phyloP scores from a whole-genome alignment of 2,113 vertebrate genomes.

The Pelobates fuscus region DNA sequence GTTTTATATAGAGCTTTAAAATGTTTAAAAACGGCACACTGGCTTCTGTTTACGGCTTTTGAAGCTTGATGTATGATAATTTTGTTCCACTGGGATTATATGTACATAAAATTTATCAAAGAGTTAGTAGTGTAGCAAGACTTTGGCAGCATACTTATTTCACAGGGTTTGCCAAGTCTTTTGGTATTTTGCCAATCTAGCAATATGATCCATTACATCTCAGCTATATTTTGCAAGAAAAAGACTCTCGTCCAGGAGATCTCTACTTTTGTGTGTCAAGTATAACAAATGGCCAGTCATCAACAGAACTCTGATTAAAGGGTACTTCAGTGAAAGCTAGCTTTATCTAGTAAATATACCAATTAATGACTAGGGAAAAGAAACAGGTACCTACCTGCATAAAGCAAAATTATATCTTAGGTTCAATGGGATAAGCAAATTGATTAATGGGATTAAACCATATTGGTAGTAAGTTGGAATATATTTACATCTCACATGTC shows the following conservation, averaged over 20 bases:
- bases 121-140: not conserved
- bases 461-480: too few relatives aligned
- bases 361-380: too few relatives aligned
- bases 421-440: too few relatives aligned
- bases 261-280: slow-evolving; percentile 23
- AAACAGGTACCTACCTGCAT: too few relatives aligned
- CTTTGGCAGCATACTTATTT: not conserved
- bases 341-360: too few relatives aligned
- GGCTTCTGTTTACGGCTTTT: not conserved
- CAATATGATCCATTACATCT: not conserved
- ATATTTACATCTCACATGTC: too few relatives aligned
- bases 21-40: not conserved
- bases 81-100: not conserved
- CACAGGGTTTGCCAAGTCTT: not conserved
- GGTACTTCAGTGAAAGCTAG: too few relatives aligned
- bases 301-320: slow-evolving; percentile 26
- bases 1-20: not conserved
- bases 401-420: too few relatives aligned
- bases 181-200: slow-evolving; percentile 22
- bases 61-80: not conserved
- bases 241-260: slow-evolving; percentile 7
- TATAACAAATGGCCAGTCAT: slow-evolving; percentile 22
- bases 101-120: slow-evolving; percentile 5
- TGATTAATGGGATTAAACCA: too few relatives aligned
- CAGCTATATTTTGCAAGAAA: slow-evolving; percentile 4